Evolutionary conservation across 2,888 invertebrate species (phyloP), one percentile per base, ranked within the genome.

Genomic region (Clunio marinus): DNA sequence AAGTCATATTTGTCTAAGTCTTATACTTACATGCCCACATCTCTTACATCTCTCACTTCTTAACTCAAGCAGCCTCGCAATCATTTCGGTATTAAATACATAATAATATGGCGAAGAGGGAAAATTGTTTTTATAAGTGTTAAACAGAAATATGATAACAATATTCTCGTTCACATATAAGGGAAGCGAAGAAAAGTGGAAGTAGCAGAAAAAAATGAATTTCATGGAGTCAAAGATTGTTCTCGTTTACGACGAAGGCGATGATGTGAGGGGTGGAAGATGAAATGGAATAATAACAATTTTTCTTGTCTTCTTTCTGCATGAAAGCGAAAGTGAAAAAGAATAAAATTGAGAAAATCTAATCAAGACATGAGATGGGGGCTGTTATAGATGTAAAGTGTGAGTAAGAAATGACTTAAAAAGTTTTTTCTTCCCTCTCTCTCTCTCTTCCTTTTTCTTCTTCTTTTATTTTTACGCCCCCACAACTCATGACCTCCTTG

Each of bases 111-210:
- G 27, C 35, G 41, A 25, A 46, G 15, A 25, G 28, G 27, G 51
- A 65, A 66, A 66, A 66, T 66, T 66, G 55, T 55, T 66, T 55
- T 51, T 46, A 27, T 66, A 66, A 66, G 66, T 66, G 66, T 66
- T 55, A 55, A 66, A 66, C 55, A 46, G 46, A 66, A 45, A 46
- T 66, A 66, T 66, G 45, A 66, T 45, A 51, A 55, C 22, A 55
- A 59, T 65, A 58, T 58, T n/a, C 58, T 60, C 32, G 60, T 60
- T 60, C 60, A 60, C 60, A 60, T 35, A 35, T 60, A 28, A 57
- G 4, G 7, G 10, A 25, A 57, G 57, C 35, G 7, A 32, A 32
- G n/a, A 32, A 32, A 41, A 41, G 41, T n/a, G 10, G n/a, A n/a
- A n/a, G n/a, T n/a, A 27, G 45, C 27, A 35, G 41, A 65, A 60